A percentile compares a stretch with the other conserved stretches of the same genome.
Conservation (phyloP, 2,113 vertebrate genomes). For the Macquaria australasica region DNA sequence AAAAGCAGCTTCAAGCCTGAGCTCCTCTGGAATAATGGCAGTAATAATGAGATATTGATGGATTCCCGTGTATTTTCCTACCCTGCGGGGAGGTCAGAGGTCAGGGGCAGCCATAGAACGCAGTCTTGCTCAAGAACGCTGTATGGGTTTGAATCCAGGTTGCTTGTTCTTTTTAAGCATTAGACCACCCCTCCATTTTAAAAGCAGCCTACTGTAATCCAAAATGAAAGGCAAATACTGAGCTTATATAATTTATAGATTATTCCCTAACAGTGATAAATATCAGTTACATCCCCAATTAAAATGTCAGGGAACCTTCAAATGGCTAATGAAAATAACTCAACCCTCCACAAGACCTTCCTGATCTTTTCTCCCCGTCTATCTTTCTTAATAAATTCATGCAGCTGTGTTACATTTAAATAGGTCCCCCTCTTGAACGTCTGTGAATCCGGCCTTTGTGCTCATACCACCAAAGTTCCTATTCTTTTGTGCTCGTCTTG, state of each 20-base stretch:
- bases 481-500: constrained; percentile 53
- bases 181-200: not conserved
- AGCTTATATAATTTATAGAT: constrained; percentile 2
- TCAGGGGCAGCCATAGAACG: not conserved
- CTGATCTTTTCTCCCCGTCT: constrained; percentile 46
- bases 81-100: constrained; percentile 15
- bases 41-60: constrained; percentile 43
- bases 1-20: constrained; percentile 20
- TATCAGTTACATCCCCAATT: constrained; percentile 55
- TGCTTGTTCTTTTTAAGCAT: not conserved
- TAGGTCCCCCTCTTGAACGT: constrained; percentile 62
- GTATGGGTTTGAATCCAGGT: not conserved
- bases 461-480: constrained; percentile 63
- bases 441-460: constrained; percentile 82
- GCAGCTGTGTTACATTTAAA: constrained; percentile 80
- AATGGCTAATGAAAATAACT: constrained; percentile 66
- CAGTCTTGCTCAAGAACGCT: not conserved
- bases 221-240: not conserved
- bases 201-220: not conserved
- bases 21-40: not conserved
- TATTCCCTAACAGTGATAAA: constrained; percentile 27
- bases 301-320: constrained; percentile 64
- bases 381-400: constrained; percentile 70
- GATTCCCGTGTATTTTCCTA: constrained; percentile 13
- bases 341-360: constrained; percentile 43